phyloP scores from a whole-genome alignment of 2,888 invertebrate genomes.

The Apodemia mormo region DNA sequence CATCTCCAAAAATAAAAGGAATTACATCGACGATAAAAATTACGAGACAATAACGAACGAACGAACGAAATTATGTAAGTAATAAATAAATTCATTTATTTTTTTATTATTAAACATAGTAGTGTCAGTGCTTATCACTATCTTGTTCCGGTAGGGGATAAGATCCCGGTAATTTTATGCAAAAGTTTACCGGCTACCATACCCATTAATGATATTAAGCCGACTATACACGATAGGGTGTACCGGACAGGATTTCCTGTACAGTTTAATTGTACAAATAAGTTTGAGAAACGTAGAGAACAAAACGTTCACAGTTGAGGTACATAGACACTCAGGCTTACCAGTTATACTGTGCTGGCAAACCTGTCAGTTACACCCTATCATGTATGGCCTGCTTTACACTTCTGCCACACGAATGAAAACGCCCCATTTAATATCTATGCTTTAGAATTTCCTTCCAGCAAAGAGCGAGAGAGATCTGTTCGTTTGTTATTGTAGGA shows the following conservation, averaged over 20 bases:
- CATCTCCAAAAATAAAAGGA: background rate
- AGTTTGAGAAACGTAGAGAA: too few species aligned
- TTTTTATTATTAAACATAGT: background rate
- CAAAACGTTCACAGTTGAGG: too few species aligned
- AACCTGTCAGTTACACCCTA: too few species aligned
- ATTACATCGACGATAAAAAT: background rate
- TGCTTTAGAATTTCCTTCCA: background rate
- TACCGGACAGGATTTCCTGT: too few species aligned
- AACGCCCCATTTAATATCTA: background rate
- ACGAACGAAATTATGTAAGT: background rate
- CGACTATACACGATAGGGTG: too few species aligned
- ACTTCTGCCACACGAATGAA: too few species aligned
- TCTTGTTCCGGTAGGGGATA: background rate
- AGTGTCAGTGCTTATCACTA: background rate
- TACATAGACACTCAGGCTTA: too few species aligned
- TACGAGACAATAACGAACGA: background rate
- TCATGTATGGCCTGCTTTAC: too few species aligned
- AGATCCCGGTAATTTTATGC: background rate
- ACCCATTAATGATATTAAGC: too few species aligned
- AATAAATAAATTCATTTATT: background rate
- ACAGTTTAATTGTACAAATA: too few species aligned
- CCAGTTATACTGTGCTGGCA: too few species aligned
- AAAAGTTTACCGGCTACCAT: background rate
- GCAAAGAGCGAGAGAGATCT: background rate
- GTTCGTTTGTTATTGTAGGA: background rate